phyloP scores from a whole-genome alignment of 2,797 vertebrate species.

The Vespertilio murinus region DNA sequence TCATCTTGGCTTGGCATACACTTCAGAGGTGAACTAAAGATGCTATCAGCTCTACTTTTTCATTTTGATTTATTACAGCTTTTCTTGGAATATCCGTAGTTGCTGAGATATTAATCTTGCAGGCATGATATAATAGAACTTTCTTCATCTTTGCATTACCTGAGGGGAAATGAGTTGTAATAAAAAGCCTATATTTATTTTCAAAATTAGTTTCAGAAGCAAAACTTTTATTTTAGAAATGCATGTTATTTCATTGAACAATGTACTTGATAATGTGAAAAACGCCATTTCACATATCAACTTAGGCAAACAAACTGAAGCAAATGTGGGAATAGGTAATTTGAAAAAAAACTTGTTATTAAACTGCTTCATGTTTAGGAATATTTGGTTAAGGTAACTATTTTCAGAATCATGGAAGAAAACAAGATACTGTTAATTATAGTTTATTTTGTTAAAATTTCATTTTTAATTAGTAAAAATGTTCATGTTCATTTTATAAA shows the following conservation, averaged over 20 bases:
- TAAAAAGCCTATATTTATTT: slow-evolving; percentile 52
- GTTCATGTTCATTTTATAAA: neutral
- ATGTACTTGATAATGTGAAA: slow-evolving; percentile 1
- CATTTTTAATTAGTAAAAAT: neutral
- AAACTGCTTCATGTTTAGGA: neutral
- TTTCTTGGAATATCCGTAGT: slow-evolving; percentile 60
- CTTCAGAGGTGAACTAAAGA: slow-evolving; percentile 48
- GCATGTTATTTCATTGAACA: neutral
- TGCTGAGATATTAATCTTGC: slow-evolving; percentile 76
- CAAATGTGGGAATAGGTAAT: neutral
- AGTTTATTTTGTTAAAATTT: neutral
- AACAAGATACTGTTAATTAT: neutral
- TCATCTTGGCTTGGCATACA: neutral
- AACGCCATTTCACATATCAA: neutral
- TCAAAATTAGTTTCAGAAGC: slow-evolving; percentile 63
- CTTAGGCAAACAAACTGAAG: slow-evolving; percentile 17
- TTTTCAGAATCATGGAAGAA: neutral
- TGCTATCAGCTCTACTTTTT: slow-evolving; percentile 57
- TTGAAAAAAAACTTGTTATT: neutral
- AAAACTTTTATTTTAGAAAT: slow-evolving; percentile 56
- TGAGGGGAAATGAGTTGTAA: slow-evolving; percentile 71
- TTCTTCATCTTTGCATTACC: slow-evolving; percentile 63
- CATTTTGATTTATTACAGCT: slow-evolving; percentile 74
- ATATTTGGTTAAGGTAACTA: slow-evolving; percentile 15
- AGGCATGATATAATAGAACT: slow-evolving; percentile 67